Percentiles rank a stretch among this genome's conserved stretches.
These are phyloP conservation scores for Sinonovacula constricta DNA, from an alignment of 1,140 invertebrate species.

Conservation along the genomic window DNA sequence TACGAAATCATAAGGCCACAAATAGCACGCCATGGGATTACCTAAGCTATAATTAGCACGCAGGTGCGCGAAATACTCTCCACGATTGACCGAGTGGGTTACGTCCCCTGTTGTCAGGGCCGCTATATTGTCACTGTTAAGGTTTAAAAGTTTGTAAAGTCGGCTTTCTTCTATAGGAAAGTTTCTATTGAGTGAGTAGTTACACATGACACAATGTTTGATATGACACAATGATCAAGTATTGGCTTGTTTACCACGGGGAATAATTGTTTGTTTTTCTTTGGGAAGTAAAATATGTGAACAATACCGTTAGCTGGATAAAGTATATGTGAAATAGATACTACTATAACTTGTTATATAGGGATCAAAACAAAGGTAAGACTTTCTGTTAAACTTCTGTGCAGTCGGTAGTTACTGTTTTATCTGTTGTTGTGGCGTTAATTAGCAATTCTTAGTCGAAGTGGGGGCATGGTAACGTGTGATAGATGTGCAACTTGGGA, in stretches of 20 bases:
- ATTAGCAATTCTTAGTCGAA: too few relatives aligned
- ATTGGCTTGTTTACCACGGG: slow-evolving; percentile 33
- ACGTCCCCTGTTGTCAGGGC: slow-evolving; percentile 44
- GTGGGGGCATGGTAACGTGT: too few relatives aligned
- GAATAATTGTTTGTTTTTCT: too few relatives aligned
- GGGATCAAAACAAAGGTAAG: neutral
- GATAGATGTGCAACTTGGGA: too few relatives aligned
- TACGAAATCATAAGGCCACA: too few relatives aligned
- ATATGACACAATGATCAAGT: neutral
- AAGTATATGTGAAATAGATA: neutral
- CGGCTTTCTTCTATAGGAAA: neutral
- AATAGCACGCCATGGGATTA: too few relatives aligned
- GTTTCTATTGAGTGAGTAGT: neutral
- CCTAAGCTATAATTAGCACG: too few relatives aligned
- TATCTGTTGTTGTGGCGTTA: too few relatives aligned
- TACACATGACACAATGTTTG: slow-evolving; percentile 3
- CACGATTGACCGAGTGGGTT: neutral
- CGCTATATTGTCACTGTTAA: slow-evolving; percentile 1
- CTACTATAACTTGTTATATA: neutral
- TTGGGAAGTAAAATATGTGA: slow-evolving; percentile 13
- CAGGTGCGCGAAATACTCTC: neutral
- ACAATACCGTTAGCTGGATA: neutral
- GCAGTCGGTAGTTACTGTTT: neutral
- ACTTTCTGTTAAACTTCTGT: neutral
- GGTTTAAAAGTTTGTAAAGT: slow-evolving; percentile 2